Conservation (phyloP, 2,797 vertebrate species). For the Parambassis ranga region DNA sequence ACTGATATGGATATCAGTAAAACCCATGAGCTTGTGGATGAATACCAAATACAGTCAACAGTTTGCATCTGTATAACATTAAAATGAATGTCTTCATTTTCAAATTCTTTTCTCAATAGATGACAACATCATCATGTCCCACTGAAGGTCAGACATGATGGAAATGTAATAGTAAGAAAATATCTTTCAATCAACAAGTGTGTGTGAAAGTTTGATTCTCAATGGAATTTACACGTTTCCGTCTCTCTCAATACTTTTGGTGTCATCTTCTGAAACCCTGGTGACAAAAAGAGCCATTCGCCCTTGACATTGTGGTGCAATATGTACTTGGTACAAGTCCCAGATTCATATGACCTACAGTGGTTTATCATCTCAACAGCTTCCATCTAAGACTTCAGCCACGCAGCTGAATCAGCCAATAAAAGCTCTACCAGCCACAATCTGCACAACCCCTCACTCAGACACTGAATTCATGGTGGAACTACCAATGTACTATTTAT, state of each 20-base stretch:
- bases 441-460: not conserved
- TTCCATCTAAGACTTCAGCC: not conserved
- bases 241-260: no score
- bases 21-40: no score
- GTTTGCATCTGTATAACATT: no score
- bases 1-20: no score
- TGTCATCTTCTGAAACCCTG: no score
- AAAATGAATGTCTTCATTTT: not conserved
- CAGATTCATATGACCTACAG: not conserved
- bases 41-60: no score
- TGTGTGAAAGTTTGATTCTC: not conserved
- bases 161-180: not conserved
- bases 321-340: not conserved
- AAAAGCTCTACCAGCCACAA: not conserved
- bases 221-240: not conserved
- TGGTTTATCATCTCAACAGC: not conserved
- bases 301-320: constrained; percentile 24
- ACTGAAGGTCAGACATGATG: not conserved
- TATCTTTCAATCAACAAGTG: not conserved
- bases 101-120: not conserved
- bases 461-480: not conserved
- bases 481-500: not conserved
- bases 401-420: not conserved
- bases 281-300: not conserved
- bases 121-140: not conserved